These are phyloP conservation scores for Ericerus pela DNA, from an alignment of 1,140 invertebrate genomes.

Conservation along the genomic window DNA sequence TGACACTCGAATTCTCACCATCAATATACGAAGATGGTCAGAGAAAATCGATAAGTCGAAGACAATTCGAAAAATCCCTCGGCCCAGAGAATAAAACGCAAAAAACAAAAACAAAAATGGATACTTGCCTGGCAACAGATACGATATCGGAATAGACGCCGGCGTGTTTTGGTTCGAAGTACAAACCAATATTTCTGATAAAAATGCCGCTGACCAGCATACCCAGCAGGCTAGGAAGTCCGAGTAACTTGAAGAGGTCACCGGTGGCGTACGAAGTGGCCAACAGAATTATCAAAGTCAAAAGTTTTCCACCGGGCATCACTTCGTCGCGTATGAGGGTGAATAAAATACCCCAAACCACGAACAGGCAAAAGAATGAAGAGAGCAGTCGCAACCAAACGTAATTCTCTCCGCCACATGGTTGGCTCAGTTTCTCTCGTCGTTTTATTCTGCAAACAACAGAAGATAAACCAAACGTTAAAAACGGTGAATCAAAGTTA, in stretches of 20 bases:
- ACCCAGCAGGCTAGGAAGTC: conserved; percentile 23
- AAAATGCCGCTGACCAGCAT: conserved; percentile 24
- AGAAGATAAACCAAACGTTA: no score
- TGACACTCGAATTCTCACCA: no score
- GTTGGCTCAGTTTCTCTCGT: conserved; percentile 25
- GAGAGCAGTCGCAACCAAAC: not conserved
- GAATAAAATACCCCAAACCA: not conserved
- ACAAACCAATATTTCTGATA: conserved; percentile 22
- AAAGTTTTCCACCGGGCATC: not conserved
- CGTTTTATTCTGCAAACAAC: no score
- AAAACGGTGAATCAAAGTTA: no score
- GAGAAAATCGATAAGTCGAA: no score
- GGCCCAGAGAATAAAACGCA: no score
- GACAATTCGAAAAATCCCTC: no score
- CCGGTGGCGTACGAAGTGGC: not conserved
- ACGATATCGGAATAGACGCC: not conserved
- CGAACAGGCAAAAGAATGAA: not conserved
- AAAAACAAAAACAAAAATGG: no score
- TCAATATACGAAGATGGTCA: no score
- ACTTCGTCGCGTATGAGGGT: not conserved
- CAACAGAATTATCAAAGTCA: not conserved
- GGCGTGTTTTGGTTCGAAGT: conserved; percentile 7
- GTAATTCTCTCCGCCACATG: conserved; percentile 1
- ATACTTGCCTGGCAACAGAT: not conserved
- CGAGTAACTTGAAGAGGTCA: conserved; percentile 17